Evolutionary conservation across 2,113 vertebrate species (phyloP).

Genomic region (Aramus guarauna): DNA sequence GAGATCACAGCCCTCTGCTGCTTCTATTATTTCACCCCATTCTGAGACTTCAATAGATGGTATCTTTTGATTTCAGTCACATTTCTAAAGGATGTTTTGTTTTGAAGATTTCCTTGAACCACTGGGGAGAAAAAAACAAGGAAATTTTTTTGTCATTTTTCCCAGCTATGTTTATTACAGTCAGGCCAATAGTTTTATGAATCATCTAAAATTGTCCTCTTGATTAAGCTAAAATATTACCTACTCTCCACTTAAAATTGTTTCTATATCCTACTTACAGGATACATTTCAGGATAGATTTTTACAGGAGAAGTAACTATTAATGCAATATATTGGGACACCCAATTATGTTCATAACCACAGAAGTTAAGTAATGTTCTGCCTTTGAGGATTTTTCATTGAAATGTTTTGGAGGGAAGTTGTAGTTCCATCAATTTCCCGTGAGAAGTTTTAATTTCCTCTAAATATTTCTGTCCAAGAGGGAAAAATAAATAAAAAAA

Average conservation of each 20-base stretch:
- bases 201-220: neutral
- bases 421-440: neutral
- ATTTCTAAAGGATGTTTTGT: neutral
- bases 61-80: neutral
- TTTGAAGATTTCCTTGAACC: neutral
- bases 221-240: neutral
- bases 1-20: neutral
- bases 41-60: neutral
- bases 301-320: neutral
- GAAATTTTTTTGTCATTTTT: neutral
- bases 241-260: neutral
- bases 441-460: neutral
- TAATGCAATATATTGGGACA: neutral
- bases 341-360: neutral
- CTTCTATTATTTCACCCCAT: neutral
- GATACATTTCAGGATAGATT: neutral
- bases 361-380: neutral
- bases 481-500: neutral
- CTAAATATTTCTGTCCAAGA: neutral
- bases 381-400: neutral
- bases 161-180: neutral
- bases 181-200: neutral
- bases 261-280: neutral
- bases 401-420: neutral
- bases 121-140: neutral